Conservation (phyloP, 2,888 invertebrate genomes). For the Tenthredo scrophulariae region DNA sequence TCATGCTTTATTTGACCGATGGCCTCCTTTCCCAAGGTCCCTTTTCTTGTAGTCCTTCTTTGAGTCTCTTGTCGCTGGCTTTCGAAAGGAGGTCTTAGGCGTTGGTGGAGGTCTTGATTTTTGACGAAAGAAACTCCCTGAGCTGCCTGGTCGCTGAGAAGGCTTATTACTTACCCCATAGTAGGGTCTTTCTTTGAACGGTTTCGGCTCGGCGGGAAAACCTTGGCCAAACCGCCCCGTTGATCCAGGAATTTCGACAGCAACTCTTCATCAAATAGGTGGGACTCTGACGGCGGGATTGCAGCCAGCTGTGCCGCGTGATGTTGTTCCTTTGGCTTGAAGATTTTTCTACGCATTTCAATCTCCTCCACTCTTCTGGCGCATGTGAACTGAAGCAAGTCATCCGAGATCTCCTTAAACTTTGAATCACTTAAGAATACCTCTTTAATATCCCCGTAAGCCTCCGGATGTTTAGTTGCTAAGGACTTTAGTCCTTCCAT, state of each 20-base stretch:
- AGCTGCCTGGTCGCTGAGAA: neutral
- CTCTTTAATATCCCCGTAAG: neutral
- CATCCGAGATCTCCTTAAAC: conserved; percentile 51
- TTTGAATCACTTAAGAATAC: conserved; percentile 40
- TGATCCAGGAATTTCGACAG: conserved; percentile 48
- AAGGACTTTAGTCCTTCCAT: neutral
- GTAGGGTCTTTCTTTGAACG: neutral
- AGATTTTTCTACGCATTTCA: conserved; percentile 41
- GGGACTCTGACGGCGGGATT: conserved; percentile 53
- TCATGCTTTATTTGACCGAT: neutral
- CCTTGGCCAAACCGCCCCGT: neutral
- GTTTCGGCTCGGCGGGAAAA: neutral
- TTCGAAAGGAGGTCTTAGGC: neutral
- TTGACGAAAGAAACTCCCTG: neutral
- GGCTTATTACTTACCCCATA: neutral
- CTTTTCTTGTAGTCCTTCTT: neutral
- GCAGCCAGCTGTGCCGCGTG: conserved; percentile 46
- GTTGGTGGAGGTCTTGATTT: neutral
- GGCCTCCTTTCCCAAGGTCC: neutral
- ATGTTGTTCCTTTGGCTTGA: conserved; percentile 46
- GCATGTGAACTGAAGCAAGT: conserved; percentile 54
- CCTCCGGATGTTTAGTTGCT: neutral
- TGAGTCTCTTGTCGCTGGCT: neutral
- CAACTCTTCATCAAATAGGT: conserved; percentile 53
- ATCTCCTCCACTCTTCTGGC: conserved; percentile 51